Percentiles rank a stretch among this genome's conserved stretches.
Evolutionary conservation across 2,888 invertebrate species (phyloP).

Genomic region (Hyposoter dolosus): DNA sequence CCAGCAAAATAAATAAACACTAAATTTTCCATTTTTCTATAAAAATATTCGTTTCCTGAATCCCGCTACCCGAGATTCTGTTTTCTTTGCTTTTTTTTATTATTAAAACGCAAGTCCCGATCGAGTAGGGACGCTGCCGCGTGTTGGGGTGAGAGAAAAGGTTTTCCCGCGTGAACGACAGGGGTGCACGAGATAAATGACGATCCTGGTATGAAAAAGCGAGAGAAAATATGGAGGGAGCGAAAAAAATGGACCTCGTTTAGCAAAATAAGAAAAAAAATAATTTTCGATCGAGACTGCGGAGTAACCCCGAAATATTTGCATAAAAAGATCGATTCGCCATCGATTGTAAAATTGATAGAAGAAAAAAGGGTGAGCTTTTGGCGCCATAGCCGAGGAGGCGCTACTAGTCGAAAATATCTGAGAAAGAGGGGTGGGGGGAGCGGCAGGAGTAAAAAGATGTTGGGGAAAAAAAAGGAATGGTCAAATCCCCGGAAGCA

Average conservation of each 20-base stretch:
- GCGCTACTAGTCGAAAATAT: slow-evolving; percentile 20
- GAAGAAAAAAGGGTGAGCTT: background rate
- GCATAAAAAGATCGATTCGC: background rate
- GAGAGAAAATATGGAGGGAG: background rate
- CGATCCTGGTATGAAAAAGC: background rate
- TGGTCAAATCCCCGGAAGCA: slow-evolving; percentile 48
- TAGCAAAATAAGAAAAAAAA: background rate
- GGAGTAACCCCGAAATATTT: background rate
- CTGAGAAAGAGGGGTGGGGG: background rate
- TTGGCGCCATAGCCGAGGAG: background rate
- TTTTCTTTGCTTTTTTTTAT: background rate
- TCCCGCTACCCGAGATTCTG: too few species aligned
- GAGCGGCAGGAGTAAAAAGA: background rate
- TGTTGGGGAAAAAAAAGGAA: background rate
- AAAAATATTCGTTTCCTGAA: background rate
- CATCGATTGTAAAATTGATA: background rate
- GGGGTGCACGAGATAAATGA: slow-evolving; percentile 14
- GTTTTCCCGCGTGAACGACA: slow-evolving; percentile 65
- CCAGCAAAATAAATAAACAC: background rate
- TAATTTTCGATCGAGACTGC: background rate
- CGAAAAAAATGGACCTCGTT: slow-evolving; percentile 12
- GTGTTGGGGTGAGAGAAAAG: slow-evolving; percentile 16
- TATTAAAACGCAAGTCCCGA: background rate
- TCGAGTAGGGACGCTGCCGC: background rate
- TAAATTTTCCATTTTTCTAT: background rate